phyloP scores from a whole-genome alignment of 2,797 vertebrate species.

The Chrysocyon brachyurus region DNA sequence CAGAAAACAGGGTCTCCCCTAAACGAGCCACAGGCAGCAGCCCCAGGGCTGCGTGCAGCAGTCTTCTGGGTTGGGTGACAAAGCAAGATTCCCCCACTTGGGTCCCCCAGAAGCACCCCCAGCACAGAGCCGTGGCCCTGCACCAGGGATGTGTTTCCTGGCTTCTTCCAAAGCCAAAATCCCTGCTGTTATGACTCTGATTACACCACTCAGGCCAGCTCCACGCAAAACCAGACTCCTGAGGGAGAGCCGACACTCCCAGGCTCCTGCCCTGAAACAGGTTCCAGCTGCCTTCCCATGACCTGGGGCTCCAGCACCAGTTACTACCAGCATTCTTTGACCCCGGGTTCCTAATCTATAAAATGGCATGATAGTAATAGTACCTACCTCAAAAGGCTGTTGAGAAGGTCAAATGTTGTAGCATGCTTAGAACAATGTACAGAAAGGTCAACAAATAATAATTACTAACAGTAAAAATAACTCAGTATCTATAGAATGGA shows the following conservation, averaged over 20 bases:
- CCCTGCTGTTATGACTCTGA: background rate
- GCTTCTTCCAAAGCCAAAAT: background rate
- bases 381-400: background rate
- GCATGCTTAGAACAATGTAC: background rate
- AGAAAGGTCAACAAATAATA: background rate
- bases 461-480: background rate
- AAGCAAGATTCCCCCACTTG: background rate
- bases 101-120: background rate
- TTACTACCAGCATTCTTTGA: no score
- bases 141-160: no score
- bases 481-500: background rate
- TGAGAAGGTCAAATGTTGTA: background rate
- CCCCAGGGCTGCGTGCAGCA: rapidly evolving
- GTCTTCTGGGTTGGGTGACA: background rate
- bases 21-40: background rate
- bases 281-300: background rate
- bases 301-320: background rate
- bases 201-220: background rate
- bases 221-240: background rate
- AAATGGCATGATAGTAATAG: background rate
- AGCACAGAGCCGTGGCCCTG: background rate
- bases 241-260: background rate
- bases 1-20: background rate
- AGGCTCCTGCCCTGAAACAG: background rate
- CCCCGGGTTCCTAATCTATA: background rate